Conservation (phyloP, 2,888 invertebrate species). For the Drosophila diplacantha region DNA sequence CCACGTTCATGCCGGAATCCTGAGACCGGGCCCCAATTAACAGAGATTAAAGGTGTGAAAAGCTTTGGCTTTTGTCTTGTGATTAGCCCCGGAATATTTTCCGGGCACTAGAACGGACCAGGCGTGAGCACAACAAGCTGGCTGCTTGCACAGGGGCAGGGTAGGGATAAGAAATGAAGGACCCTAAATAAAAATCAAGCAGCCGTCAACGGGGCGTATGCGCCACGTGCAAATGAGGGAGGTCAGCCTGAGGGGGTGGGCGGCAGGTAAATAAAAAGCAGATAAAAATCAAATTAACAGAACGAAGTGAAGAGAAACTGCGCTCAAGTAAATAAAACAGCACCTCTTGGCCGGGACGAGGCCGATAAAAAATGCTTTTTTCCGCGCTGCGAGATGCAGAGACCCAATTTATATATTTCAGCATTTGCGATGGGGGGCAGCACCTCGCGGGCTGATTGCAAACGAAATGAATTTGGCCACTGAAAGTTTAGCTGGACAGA, state of each 20-base stretch:
- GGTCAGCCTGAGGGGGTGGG: conserved; percentile 14
- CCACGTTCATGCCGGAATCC: conserved; percentile 2
- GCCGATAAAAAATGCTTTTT: conserved; percentile 54
- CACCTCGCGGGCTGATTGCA: conserved; percentile 53
- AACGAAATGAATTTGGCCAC: conserved; percentile 56
- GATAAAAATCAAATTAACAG: conserved; percentile 72
- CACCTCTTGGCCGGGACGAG: conserved; percentile 37
- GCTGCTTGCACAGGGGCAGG: conserved; percentile 18
- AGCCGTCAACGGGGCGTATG: conserved; percentile 44
- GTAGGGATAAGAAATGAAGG: conserved; percentile 17
- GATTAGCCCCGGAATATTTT: conserved; percentile 31
- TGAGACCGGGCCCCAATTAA: conserved; percentile 30
- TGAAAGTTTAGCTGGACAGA: conserved; percentile 42
- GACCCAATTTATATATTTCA: conserved; percentile 69
- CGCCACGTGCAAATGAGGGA: conserved; percentile 51
- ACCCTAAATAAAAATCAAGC: conserved; percentile 51
- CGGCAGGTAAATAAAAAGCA: conserved; percentile 56
- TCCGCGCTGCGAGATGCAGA: conserved; percentile 23
- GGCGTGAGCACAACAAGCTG: conserved; percentile 14
- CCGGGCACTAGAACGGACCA: neutral
- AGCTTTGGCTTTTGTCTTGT: conserved; percentile 42
- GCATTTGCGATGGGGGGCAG: conserved; percentile 44
- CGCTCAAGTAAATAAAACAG: conserved; percentile 64
- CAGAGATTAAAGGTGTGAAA: conserved; percentile 45
- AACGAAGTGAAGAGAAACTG: conserved; percentile 50